Evolutionary conservation across 2,888 invertebrate species (phyloP), one percentile per base, ranked within the genome.

Genomic region (Trissoscelio sp.): DNA sequence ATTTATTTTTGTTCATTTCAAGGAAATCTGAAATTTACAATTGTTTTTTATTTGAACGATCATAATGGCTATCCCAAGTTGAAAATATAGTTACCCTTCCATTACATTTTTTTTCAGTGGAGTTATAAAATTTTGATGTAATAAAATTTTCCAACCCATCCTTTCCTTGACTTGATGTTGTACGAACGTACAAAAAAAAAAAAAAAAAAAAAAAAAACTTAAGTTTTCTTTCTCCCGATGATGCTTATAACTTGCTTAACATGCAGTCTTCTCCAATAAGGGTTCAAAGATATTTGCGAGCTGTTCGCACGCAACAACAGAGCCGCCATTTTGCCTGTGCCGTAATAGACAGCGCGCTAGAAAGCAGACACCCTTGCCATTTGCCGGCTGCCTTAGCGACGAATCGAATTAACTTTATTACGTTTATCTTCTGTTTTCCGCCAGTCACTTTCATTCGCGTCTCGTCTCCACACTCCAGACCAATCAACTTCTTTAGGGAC

Each of bases 371-470:
- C 77, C 58, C 72, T 60, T 44, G 57, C 66, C 66, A 51, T 53
- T 74, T 74, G 44, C 44, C 44, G 34, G 77, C 73, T 74, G 51
- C 82, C 83, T 81, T 82, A 84, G 84, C 84, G 84, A 88, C 86
- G 88, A 90, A 90, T 90, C 88, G 86, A 88, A 91, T 91, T 91
- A 91, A 88, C 90, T 90, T 91, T 91, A 91, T 91, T 89, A 87
- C 89, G 87, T 90, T 89, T 89, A 87, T 89, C 88, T 88, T 89
- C 87, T 88, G 88, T 89, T 89, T 88, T 87, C 88, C 87, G 83
- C 85, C 86, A 85, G 81, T 87, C 88, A 83, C 87, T 86, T 85
- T 86, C 83, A 69, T 83, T 81, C 70, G 44, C 72, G 64, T 82
- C 67, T 78, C 44, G 28, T 62, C 69, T 57, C n/a, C 44, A 55